phyloP scores from a whole-genome alignment of 2,113 vertebrate genomes.

The Platichthys flesus region DNA sequence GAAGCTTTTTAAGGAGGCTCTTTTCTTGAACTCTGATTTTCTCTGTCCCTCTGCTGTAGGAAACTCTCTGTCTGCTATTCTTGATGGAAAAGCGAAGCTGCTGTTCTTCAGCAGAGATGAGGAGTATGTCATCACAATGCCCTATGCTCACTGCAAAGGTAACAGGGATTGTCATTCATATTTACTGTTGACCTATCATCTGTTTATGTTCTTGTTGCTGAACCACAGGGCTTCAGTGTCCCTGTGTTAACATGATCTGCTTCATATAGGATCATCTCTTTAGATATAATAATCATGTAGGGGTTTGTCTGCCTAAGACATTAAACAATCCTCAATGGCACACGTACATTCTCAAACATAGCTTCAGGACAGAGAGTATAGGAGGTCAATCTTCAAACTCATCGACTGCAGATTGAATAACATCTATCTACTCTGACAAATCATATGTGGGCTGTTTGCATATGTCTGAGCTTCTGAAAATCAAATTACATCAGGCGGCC shows the following conservation, averaged over 20 bases:
- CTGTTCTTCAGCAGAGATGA: conserved; percentile 88
- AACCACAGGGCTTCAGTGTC: too few relatives aligned
- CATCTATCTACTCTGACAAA: background rate
- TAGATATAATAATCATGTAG: background rate
- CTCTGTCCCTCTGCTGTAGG: conserved; percentile 77
- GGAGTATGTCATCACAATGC: conserved; percentile 96
- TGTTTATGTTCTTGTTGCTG: background rate
- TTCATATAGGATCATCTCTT: background rate
- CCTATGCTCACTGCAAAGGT: conserved; percentile 98
- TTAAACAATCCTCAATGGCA: background rate
- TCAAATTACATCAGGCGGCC: too few relatives aligned
- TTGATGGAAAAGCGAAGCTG: conserved; percentile 93
- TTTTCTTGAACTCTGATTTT: background rate
- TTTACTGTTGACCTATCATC: too few relatives aligned
- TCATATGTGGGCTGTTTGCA: too few relatives aligned
- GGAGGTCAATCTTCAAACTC: too few relatives aligned
- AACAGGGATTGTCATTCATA: conserved; percentile 18
- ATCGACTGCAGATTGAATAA: background rate
- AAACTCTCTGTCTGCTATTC: conserved; percentile 93
- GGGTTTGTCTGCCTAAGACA: background rate
- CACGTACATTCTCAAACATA: too few relatives aligned
- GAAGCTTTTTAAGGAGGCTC: background rate
- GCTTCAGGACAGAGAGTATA: too few relatives aligned
- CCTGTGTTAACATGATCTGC: too few relatives aligned
- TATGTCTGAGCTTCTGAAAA: too few relatives aligned